Conservation (phyloP, 2,888 invertebrate genomes). For the Adelognathus sp. region DNA sequence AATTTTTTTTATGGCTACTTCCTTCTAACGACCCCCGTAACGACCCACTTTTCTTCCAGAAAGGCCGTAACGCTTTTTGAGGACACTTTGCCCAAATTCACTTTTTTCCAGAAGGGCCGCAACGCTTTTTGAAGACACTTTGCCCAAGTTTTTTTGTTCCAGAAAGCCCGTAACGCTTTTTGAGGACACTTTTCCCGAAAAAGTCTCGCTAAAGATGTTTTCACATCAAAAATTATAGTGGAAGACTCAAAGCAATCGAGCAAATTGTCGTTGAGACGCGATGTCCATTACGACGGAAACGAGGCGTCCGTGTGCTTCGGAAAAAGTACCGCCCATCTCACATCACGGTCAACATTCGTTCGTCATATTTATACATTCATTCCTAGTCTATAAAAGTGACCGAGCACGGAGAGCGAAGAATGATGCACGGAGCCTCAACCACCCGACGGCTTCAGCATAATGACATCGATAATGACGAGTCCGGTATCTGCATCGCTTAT, state of each 20-base stretch:
- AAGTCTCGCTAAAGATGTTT: too few species aligned
- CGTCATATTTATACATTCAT: conserved; percentile 16
- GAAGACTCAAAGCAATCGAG: neutral
- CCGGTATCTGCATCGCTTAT: neutral
- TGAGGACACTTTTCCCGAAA: too few species aligned
- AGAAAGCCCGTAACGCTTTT: too few species aligned
- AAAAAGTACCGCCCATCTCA: neutral
- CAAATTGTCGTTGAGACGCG: neutral
- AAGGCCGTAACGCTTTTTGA: too few species aligned
- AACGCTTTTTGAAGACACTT: too few species aligned
- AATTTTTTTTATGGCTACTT: too few species aligned
- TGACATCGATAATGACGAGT: conserved; percentile 20
- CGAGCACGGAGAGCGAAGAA: neutral
- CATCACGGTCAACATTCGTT: neutral
- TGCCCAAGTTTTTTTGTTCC: too few species aligned
- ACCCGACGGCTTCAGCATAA: conserved; percentile 2
- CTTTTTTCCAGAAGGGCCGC: too few species aligned
- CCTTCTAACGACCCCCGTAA: too few species aligned
- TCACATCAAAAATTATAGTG: neutral
- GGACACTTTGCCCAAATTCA: too few species aligned
- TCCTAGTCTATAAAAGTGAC: neutral
- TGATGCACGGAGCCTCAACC: neutral
- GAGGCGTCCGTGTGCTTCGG: neutral
- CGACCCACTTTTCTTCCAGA: too few species aligned
- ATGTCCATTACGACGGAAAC: neutral